A percentile compares a stretch with the other conserved stretches of the same genome.
Conservation (phyloP, 2,113 vertebrate species). For the Nothocercus julius region DNA sequence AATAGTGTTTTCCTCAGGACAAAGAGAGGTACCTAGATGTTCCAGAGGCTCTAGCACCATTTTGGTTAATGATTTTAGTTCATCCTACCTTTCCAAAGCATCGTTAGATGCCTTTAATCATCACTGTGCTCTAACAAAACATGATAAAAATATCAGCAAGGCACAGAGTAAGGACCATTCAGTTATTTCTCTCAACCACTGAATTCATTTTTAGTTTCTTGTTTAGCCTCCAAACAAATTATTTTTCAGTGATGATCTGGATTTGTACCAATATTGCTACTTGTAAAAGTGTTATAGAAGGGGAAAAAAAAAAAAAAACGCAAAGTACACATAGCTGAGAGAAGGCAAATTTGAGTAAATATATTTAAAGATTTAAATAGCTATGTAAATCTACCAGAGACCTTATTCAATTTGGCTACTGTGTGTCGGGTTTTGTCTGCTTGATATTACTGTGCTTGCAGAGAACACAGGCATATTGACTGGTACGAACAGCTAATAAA, state of each 20-base stretch:
- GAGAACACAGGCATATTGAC: neutral
- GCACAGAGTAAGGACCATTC: neutral
- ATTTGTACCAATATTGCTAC: neutral
- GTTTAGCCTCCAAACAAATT: neutral
- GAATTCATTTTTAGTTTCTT: neutral
- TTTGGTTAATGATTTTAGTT: neutral
- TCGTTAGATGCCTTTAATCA: neutral
- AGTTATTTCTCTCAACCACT: neutral
- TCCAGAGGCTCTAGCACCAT: neutral
- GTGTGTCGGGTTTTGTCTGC: neutral
- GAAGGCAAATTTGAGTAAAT: neutral
- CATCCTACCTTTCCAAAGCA: neutral
- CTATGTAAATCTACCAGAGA: neutral
- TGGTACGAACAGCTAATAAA: neutral
- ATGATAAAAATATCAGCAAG: neutral
- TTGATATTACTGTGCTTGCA: neutral
- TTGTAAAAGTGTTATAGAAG: neutral
- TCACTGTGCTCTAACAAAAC: neutral
- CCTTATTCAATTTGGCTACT: neutral
- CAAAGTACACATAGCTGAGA: neutral
- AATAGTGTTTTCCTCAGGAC: neutral
- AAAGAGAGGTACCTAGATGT: neutral
- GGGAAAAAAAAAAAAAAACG: accelerated
- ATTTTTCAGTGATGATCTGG: neutral
- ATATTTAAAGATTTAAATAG: neutral